phyloP scores from a whole-genome alignment of 2,797 vertebrate genomes.

The Sternarchorhynchus goeldii region DNA sequence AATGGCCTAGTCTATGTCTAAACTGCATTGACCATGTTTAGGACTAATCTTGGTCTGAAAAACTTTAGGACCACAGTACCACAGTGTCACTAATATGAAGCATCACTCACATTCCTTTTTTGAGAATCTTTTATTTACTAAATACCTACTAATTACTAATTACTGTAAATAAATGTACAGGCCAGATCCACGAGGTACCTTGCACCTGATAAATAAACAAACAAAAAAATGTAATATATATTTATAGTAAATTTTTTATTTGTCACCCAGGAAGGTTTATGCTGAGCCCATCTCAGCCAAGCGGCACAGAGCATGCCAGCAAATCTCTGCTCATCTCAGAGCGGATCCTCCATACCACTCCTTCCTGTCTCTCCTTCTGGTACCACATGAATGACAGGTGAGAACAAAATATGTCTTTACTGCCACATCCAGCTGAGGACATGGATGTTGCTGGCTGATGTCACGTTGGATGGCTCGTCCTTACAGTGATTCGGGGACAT shows the following conservation, averaged over 20 bases:
- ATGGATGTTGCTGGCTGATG: not conserved
- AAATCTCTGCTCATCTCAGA: slow-evolving; percentile 69
- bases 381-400: slow-evolving; percentile 73
- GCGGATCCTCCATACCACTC: slow-evolving; percentile 63
- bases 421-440: not conserved
- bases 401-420: slow-evolving; percentile 33
- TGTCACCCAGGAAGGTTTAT: slow-evolving; percentile 70
- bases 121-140: too few relatives aligned
- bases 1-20: too few relatives aligned
- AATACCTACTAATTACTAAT: too few relatives aligned
- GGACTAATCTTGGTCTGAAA: too few relatives aligned
- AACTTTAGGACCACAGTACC: too few relatives aligned
- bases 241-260: slow-evolving; percentile 10
- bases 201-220: too few relatives aligned
- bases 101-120: too few relatives aligned
- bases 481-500: slow-evolving; percentile 65
- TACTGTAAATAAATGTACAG: not conserved
- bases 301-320: slow-evolving; percentile 40
- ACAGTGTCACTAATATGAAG: too few relatives aligned
- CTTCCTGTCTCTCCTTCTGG: slow-evolving; percentile 73
- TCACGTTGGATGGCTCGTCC: slow-evolving; percentile 16
- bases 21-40: too few relatives aligned
- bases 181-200: too few relatives aligned
- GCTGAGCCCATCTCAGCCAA: slow-evolving; percentile 63
- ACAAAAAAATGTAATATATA: not conserved